Conservation (phyloP, 2,113 vertebrate species). For the Henicopernis longicauda region DNA sequence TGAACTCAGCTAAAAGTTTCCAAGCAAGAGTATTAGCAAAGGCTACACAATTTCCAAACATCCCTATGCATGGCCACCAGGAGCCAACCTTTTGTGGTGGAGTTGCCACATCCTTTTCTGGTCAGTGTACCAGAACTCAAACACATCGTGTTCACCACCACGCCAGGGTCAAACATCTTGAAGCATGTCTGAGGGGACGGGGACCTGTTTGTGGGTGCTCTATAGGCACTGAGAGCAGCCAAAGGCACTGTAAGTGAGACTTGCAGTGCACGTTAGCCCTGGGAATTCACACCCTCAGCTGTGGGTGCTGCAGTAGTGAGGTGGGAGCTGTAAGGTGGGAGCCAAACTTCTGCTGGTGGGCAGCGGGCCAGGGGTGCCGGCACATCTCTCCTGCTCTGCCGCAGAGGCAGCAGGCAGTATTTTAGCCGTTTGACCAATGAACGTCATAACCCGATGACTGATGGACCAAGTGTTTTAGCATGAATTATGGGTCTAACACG, state of each 20-base stretch:
- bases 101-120: background rate
- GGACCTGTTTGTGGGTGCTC: background rate
- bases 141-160: rapidly evolving
- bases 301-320: background rate
- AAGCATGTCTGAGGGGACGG: rapidly evolving
- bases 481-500: slow-evolving; percentile 68
- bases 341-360: background rate
- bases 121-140: too few relatives aligned
- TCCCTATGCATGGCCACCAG: rapidly evolving
- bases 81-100: background rate
- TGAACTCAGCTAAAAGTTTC: background rate
- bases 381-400: too few relatives aligned
- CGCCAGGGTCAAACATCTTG: rapidly evolving
- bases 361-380: too few relatives aligned
- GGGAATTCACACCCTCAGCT: background rate
- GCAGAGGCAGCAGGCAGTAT: background rate
- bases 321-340: background rate
- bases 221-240: background rate
- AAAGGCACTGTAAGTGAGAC: background rate
- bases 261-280: background rate
- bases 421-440: background rate
- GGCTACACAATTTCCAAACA: background rate
- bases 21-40: background rate
- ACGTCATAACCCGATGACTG: background rate
- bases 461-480: slow-evolving; percentile 58